Evolutionary conservation across 1,140 invertebrate genomes (phyloP).

Genomic region (Drosophila tani): DNA sequence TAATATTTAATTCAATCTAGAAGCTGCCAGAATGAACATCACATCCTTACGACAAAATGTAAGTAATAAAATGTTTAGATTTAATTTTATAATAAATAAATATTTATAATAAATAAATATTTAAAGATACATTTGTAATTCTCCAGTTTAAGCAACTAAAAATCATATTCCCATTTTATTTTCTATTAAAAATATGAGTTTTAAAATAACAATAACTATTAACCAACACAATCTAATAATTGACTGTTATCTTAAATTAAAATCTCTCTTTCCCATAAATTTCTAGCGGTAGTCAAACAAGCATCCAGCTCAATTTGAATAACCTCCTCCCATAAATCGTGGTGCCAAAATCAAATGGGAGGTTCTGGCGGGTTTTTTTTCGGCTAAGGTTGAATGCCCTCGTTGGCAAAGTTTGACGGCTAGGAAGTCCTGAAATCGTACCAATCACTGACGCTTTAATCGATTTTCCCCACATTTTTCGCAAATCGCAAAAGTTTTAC

Average conservation of each 20-base stretch:
- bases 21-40: neutral
- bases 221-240: no score
- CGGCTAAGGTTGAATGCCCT: slow-evolving; percentile 30
- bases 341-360: slow-evolving; percentile 16
- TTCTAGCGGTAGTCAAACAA: neutral
- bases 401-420: slow-evolving; percentile 35
- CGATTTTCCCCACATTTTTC: slow-evolving; percentile 73
- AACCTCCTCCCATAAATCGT: neutral
- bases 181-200: neutral
- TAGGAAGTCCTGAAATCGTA: slow-evolving; percentile 58
- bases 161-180: neutral
- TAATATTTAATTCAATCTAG: no score
- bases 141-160: neutral
- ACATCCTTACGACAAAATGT: no score
- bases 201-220: neutral
- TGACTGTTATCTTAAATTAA: neutral
- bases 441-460: slow-evolving; percentile 60
- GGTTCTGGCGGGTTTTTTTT: neutral
- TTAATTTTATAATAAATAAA: no score
- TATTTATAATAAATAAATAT: no score
- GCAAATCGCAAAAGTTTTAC: slow-evolving; percentile 51
- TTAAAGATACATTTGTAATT: neutral
- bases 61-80: no score
- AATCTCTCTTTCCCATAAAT: neutral
- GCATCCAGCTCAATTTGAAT: neutral